Base-by-base conservation (phyloP, 2,888 invertebrate species). In the Actias luna region DNA sequence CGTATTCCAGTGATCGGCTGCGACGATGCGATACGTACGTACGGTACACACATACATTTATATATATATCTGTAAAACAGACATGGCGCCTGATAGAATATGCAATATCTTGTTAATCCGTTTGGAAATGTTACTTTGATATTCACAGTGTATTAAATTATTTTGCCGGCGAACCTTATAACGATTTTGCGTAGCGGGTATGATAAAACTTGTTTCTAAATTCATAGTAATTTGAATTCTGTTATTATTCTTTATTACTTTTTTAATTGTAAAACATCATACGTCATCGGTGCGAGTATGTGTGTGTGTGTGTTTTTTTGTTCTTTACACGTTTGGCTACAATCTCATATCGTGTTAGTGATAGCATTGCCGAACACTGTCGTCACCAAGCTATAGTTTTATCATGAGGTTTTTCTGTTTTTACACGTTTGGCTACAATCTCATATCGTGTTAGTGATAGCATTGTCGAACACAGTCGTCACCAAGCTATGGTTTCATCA, bases 41-140 rank as follows among this genome's bases (percentile, higher is more conserved):
- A n/a, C n/a, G n/a, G n/a, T n/a, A n/a, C n/a, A n/a, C n/a, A n/a
- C 4, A 39, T 39, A 16, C 22, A 22, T 22, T 60, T 52, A 35
- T 60, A 22, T 52, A n/a, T 55, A 8, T 22, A 59, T 63, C 36
- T 46, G 52, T 63, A 61, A n/a, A 66, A 50, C 52, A 60, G 60
- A 46, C 22, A 60, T 31, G 31, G 58, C 7, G 14, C 39, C 69
- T 71, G 64, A 63, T 76, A 64, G 68, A 73, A 76, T 70, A 76
- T 76, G 73, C 69, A 76, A 75, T 68, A 67, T 65, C 66, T 66
- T 65, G 71, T 72, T 75, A 75, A 76, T 75, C 69, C 69, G 69
- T 74, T 73, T 76, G 67, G 61, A 69, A 72, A 71, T 75, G 69
- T 71, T 65, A 67, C 71, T 74, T 73, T 72, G 72, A 67, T 65